These are phyloP conservation scores for Ochotona curzoniae DNA, from an alignment of 2,113 vertebrate genomes.

Conservation along the genomic window DNA sequence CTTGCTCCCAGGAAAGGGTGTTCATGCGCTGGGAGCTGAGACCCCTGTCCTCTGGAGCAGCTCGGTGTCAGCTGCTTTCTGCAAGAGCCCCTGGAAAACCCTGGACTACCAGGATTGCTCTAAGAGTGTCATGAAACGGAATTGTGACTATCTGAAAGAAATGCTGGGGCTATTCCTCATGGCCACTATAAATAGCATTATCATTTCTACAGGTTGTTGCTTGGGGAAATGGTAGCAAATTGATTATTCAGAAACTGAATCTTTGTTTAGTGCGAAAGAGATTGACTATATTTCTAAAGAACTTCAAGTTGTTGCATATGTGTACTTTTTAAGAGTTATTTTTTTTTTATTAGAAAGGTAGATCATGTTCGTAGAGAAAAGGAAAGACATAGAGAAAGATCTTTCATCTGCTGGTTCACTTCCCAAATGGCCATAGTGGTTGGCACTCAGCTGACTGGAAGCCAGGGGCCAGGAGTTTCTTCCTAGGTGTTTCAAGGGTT, in stretches of 20 bases:
- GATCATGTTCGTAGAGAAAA: too few species aligned
- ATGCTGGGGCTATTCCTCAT: neutral
- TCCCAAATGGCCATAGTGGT: too few species aligned
- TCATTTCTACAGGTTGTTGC: constrained; percentile 13
- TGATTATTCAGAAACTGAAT: neutral
- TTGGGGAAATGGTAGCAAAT: constrained; percentile 33
- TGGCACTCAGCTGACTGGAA: too few species aligned
- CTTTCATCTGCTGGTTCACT: too few species aligned
- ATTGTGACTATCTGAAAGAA: constrained; percentile 31
- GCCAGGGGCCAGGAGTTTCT: too few species aligned
- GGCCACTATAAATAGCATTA: neutral
- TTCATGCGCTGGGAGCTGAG: neutral
- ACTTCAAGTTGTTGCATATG: neutral
- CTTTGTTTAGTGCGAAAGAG: neutral
- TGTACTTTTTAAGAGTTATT: too few species aligned
- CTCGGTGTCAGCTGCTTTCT: constrained; percentile 62
- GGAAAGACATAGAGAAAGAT: too few species aligned
- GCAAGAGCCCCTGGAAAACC: constrained; percentile 62
- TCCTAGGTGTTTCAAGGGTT: too few species aligned
- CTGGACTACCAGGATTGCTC: constrained; percentile 60
- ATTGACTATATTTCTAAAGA: neutral
- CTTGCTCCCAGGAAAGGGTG: constrained; percentile 24
- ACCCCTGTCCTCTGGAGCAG: neutral
- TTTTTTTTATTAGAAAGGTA: too few species aligned
- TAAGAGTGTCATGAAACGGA: constrained; percentile 53